phyloP scores from a whole-genome alignment of 2,888 invertebrate genomes.

The Dermolepida albohirtum region DNA sequence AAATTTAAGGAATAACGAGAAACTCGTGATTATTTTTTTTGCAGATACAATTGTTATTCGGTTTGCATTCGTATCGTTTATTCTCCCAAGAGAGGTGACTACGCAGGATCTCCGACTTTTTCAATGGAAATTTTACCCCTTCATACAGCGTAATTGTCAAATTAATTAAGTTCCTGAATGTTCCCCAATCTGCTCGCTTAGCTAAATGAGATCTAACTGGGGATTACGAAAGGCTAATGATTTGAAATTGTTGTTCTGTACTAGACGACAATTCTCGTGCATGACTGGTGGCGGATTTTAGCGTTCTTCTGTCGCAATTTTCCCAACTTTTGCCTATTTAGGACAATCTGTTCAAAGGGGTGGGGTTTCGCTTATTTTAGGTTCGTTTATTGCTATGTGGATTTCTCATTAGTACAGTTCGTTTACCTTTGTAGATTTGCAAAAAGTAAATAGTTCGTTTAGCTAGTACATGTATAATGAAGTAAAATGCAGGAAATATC shows the following conservation, averaged over 20 bases:
- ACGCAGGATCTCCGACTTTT: slow-evolving; percentile 9
- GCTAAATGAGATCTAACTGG: slow-evolving; percentile 23
- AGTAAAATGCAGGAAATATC: background rate
- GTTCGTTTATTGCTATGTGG: slow-evolving; percentile 1
- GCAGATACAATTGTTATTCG: slow-evolving; percentile 3
- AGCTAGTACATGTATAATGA: background rate
- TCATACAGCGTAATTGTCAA: slow-evolving; percentile 8
- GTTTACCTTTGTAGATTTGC: background rate
- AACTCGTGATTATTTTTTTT: background rate
- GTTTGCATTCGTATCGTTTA: slow-evolving; percentile 1
- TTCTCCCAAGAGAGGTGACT: slow-evolving; percentile 4
- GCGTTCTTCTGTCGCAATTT: slow-evolving; percentile 1
- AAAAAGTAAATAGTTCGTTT: slow-evolving; percentile 9
- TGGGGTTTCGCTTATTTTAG: slow-evolving; percentile 8
- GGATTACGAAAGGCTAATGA: slow-evolving; percentile 20
- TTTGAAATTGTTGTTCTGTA: slow-evolving; percentile 27
- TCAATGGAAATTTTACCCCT: slow-evolving; percentile 8
- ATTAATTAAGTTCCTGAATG: slow-evolving; percentile 21
- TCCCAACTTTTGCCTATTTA: background rate
- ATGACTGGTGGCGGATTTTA: background rate
- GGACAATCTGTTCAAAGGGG: slow-evolving; percentile 13
- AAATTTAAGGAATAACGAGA: background rate
- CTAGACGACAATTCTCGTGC: background rate
- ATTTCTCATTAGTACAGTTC: slow-evolving; percentile 18
- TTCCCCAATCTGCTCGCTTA: slow-evolving; percentile 22